A percentile compares a stretch with the other conserved stretches of the same genome.
Evolutionary conservation across 2,113 vertebrate species (phyloP).

Genomic region (Zosterops japonicus): DNA sequence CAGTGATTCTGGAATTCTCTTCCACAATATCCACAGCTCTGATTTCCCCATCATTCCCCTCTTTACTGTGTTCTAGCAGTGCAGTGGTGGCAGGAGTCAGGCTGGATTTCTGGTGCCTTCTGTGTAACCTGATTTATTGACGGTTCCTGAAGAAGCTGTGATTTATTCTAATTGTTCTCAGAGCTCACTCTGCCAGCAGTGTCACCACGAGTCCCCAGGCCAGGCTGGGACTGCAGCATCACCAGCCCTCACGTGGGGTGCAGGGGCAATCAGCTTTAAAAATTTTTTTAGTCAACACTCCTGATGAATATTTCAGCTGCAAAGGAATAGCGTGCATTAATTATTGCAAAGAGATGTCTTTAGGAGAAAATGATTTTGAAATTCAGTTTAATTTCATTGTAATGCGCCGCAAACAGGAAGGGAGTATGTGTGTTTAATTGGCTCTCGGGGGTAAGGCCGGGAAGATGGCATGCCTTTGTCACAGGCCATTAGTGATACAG

Average conservation of each 20-base stretch:
- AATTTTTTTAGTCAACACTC: not conserved
- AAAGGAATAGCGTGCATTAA: slow-evolving; percentile 74
- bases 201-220: not conserved
- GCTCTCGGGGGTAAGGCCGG: slow-evolving; percentile 88
- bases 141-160: not conserved
- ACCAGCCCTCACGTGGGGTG: not conserved
- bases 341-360: slow-evolving; percentile 79
- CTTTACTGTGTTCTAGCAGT: accelerated
- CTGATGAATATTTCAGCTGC: slow-evolving; percentile 66
- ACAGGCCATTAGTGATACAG: slow-evolving; percentile 92
- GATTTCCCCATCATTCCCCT: not conserved
- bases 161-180: not conserved
- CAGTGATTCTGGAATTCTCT: not conserved
- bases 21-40: not conserved
- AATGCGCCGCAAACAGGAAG: slow-evolving; percentile 74
- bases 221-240: not conserved
- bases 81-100: not conserved
- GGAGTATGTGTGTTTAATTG: slow-evolving; percentile 84
- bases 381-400: slow-evolving; percentile 80
- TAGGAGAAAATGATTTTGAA: slow-evolving; percentile 78
- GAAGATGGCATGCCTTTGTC: slow-evolving; percentile 88
- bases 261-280: slow-evolving; percentile 22
- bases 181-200: not conserved
- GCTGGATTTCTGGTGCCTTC: not conserved
- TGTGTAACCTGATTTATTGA: not conserved